Evolutionary conservation across 2,888 invertebrate genomes (phyloP).

Genomic region (Argyresthia albistria): DNA sequence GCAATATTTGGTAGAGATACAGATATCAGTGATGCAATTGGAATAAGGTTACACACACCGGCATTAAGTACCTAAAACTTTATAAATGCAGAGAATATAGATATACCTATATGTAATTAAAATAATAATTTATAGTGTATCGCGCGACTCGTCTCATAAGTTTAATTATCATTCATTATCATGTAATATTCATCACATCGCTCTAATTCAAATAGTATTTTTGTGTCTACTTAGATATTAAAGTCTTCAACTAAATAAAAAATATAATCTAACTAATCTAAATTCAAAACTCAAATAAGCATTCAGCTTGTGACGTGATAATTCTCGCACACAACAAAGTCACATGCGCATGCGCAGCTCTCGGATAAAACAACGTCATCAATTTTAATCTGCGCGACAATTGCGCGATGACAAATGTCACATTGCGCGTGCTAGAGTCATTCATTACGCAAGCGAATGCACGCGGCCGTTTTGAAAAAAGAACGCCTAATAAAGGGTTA

Average conservation of each 20-base stretch:
- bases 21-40: no score
- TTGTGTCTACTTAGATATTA: neutral
- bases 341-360: conserved; percentile 39
- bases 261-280: neutral
- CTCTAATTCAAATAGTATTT: no score
- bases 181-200: no score
- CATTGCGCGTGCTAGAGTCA: conserved; percentile 44
- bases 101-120: no score
- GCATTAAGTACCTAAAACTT: no score
- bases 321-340: conserved; percentile 32
- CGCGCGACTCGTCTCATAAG: no score
- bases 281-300: conserved; percentile 34
- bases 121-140: no score
- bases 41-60: no score
- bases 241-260: neutral
- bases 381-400: conserved; percentile 71
- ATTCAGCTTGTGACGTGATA: conserved; percentile 13
- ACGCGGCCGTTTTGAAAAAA: conserved; percentile 45
- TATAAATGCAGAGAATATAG: no score
- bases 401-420: conserved; percentile 72
- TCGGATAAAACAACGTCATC: conserved; percentile 66
- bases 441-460: conserved; percentile 53
- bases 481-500: conserved; percentile 65
- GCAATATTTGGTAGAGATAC: neutral
- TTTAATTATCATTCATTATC: no score